A percentile compares a stretch with the other conserved stretches of the same genome.
These are phyloP conservation scores for Amazonetta brasiliensis DNA, from an alignment of 2,797 vertebrate genomes.

Conservation along the genomic window DNA sequence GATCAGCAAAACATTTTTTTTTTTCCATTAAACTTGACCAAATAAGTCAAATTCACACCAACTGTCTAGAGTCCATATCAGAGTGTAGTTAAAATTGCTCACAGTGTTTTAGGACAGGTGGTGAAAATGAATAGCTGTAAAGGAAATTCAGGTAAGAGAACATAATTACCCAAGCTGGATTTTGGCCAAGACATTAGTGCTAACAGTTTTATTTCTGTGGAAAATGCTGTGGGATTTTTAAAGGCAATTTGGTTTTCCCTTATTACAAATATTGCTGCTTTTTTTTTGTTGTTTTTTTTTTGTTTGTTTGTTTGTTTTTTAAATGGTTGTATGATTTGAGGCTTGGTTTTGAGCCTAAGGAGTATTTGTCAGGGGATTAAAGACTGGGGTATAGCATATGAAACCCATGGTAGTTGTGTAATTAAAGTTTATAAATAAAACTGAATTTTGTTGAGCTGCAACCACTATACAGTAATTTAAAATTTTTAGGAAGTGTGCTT, in stretches of 20 bases:
- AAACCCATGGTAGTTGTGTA: not conserved
- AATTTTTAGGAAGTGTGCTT: not conserved
- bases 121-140: not conserved
- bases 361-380: not conserved
- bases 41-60: not conserved
- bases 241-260: conserved; percentile 44
- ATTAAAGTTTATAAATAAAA: conserved; percentile 28
- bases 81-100: not conserved
- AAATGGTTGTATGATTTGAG: conserved; percentile 26
- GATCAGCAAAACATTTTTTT: not conserved
- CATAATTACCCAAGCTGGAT: not conserved
- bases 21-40: not conserved
- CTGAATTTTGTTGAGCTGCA: not conserved
- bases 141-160: conserved; percentile 17
- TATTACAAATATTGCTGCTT: conserved; percentile 14
- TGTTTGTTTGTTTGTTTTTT: no score
- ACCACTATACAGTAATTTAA: not conserved
- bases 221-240: conserved; percentile 30
- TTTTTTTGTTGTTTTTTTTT: conserved; percentile 28
- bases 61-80: not conserved
- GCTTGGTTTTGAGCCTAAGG: not conserved
- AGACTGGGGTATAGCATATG: not conserved
- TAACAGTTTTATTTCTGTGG: conserved; percentile 8
- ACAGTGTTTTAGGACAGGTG: not conserved
- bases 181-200: not conserved